These are phyloP conservation scores for Drosophila engyochracea DNA, from an alignment of 2,888 invertebrate genomes.

Conservation along the genomic window DNA sequence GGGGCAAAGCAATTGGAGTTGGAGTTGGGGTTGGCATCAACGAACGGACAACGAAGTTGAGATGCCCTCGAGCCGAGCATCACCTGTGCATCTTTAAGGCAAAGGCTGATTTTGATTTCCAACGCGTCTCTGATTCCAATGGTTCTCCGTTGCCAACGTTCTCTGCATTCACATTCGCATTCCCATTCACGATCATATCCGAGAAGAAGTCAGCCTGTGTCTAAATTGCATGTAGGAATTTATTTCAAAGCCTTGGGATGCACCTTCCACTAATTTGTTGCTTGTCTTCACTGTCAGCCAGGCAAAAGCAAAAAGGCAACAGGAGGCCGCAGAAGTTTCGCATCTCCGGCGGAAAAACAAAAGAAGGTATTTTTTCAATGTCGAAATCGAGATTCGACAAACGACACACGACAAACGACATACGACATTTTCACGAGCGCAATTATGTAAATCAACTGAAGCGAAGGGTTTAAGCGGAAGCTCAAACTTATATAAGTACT, in stretches of 20 bases:
- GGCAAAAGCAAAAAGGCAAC: neutral
- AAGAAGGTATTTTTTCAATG: slow-evolving; percentile 53
- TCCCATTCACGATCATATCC: slow-evolving; percentile 51
- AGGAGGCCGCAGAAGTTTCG: slow-evolving; percentile 28
- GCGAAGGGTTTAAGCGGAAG: neutral
- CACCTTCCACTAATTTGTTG: slow-evolving; percentile 66
- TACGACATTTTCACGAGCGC: slow-evolving; percentile 24
- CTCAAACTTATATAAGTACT: neutral
- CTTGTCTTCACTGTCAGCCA: slow-evolving; percentile 49
- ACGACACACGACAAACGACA: slow-evolving; percentile 15
- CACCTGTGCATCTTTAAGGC: slow-evolving; percentile 62
- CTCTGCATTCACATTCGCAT: slow-evolving; percentile 35
- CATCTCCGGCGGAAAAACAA: slow-evolving; percentile 28
- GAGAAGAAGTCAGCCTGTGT: slow-evolving; percentile 21
- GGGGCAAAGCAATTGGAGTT: slow-evolving; percentile 13
- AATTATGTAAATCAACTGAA: slow-evolving; percentile 71
- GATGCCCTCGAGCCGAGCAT: slow-evolving; percentile 55
- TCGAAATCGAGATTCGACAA: slow-evolving; percentile 51
- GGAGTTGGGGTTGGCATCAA: slow-evolving; percentile 11
- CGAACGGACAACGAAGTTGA: slow-evolving; percentile 28
- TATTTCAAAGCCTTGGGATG: slow-evolving; percentile 66
- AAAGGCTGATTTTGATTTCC: slow-evolving; percentile 35
- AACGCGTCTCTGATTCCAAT: slow-evolving; percentile 20
- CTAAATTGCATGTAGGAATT: slow-evolving; percentile 76
- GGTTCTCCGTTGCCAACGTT: neutral